Base-by-base conservation (phyloP, 35 echinoderm and acorn worm genomes). In the Hemicentrotus pulcherrimus region DNA sequence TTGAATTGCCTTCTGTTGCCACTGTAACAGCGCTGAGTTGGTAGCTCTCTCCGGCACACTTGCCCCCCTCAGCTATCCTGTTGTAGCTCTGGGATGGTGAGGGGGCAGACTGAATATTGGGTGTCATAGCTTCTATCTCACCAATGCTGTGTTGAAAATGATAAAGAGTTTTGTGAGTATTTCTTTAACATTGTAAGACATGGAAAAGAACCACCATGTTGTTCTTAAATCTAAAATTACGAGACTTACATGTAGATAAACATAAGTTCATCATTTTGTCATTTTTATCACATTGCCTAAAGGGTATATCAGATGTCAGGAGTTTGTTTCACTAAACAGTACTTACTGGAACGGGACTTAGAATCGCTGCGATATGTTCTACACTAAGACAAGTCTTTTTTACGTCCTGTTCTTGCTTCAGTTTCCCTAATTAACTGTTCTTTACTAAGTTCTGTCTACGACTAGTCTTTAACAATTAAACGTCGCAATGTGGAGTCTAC, bases 91-190 rank as follows among this genome's bases (percentile, higher is more conserved):
- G 71, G 16, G 92, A 87, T 0, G 95, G 28, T 32, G 92, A 94
- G 32, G 61, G 61, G 59, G 92, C 48, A 35, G 92, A 35, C 85
- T 96, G 92, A 30, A 94, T 61, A 5, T 96, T 86, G 71, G 95
- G 95, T 41, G 86, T 48, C 92, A 96, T 96, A 48, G 92, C 93
- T 94, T 96, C 95, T 24, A 94, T 94, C 86, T 96, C 92, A 30
- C 92, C 65, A 87, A 96, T 52, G 46, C 95, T 96, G 85, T 3
- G 31, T 91, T 28, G 88, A 90, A 90, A 78, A 78, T 78, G 28
- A 78, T 78, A 28, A 70, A 70, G 28, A 5, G 9, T 58, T 24
- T 71, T 71, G 61, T 28, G 19, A 71, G 61, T 2, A 71, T 19
- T 28, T 71, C 22, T 4, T 24, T 2, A 24, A 24, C 18, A 71